Base-by-base conservation (phyloP, 2,888 invertebrate genomes). In the Dolomedes plantarius region DNA sequence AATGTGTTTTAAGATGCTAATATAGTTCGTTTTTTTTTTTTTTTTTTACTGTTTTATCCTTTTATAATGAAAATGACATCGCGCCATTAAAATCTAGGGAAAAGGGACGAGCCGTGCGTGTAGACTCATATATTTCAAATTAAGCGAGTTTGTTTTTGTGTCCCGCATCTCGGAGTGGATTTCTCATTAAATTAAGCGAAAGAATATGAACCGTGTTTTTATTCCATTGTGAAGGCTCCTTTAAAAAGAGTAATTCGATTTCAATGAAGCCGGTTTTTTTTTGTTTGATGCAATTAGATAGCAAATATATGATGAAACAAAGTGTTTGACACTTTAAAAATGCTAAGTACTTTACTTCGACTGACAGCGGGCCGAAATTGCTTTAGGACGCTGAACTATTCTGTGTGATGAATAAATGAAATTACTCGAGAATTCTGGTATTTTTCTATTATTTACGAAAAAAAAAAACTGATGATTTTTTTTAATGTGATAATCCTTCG, bases 1-100 rank as follows among this genome's bases (percentile, higher is more conserved):
- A 85, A 78, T 73, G 76, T 72, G 73, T 85, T 82, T 85, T 73
- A 77, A 85, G 83, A 85, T 85, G 83, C 83, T 77, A 85, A 85
- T 85, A 85, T 73, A 72, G 65, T 41, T 50, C 39, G 23, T 62
- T 76, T 75, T 69, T 56, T 75, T 16, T 68, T n/a, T n/a, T n/a
- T n/a, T n/a, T n/a, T n/a, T n/a, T n/a, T n/a, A n/a, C n/a, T n/a
- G n/a, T n/a, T n/a, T 67, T 29, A 67, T 56, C 67, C 28, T 73
- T 73, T 74, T 64, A 32, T 62, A 28, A 56, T 56, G 36, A 39
- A 74, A 72, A 71, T 71, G 72, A 56, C 46, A 29, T 23, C 29
- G 71, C 19, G 75, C 62, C 76, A 72, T 83, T 77, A 77, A 77
- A 65, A 76, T 76, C 64, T 56, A 56, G 31, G 64, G 27, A 31